Evolutionary conservation across 2,797 vertebrate genomes (phyloP).

Genomic region (Sebastes steindachneri): DNA sequence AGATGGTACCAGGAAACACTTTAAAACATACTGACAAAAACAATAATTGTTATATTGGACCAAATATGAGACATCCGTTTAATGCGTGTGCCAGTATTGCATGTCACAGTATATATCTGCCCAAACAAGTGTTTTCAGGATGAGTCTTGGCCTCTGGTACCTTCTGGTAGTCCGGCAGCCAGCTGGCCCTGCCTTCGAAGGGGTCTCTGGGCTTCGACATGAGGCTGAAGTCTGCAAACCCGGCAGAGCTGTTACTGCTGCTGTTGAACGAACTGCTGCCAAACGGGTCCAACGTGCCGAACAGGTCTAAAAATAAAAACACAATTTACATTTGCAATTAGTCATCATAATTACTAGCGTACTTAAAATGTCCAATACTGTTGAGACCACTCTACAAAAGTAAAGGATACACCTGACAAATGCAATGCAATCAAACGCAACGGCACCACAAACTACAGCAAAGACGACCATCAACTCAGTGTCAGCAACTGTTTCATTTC

Average conservation of each 20-base stretch:
- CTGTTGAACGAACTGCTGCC: conserved; percentile 89
- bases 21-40: background rate
- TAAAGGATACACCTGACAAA: background rate
- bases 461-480: too few relatives aligned
- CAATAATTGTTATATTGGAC: too few relatives aligned
- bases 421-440: background rate
- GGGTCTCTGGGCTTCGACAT: conserved; percentile 92
- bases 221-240: conserved; percentile 98
- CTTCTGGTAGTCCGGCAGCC: conserved; percentile 80
- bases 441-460: background rate
- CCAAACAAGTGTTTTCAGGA: background rate
- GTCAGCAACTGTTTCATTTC: background rate
- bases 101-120: background rate
- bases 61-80: too few relatives aligned
- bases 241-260: conserved; percentile 86
- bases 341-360: background rate
- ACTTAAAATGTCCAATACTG: background rate
- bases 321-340: background rate
- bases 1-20: background rate
- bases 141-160: conserved; percentile 34
- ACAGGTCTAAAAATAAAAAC: conserved; percentile 83
- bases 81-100: background rate
- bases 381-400: background rate
- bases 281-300: conserved; percentile 93
- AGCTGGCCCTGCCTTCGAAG: conserved; percentile 75